Conservation (phyloP, 2,888 invertebrate genomes). For the Cerceris ruficornis region DNA sequence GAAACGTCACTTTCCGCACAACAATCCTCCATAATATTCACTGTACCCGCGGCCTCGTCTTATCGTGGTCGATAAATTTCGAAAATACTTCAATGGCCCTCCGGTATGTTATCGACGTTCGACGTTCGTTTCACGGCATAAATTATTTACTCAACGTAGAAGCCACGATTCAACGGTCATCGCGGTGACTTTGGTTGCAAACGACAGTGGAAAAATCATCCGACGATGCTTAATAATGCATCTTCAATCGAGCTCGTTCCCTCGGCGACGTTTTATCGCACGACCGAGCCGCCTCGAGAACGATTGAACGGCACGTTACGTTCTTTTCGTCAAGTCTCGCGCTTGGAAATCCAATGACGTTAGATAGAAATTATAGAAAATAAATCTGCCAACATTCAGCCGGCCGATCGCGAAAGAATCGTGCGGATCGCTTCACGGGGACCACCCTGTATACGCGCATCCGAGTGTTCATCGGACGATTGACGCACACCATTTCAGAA, state of each 20-base stretch:
- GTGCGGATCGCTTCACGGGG: background rate
- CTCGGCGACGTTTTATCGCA: too few species aligned
- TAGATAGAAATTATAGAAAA: background rate
- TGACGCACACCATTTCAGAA: constrained; percentile 68
- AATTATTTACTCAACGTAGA: background rate
- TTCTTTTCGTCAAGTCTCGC: background rate
- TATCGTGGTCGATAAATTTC: background rate
- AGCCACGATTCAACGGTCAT: background rate
- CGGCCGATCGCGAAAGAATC: background rate
- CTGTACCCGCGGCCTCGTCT: background rate
- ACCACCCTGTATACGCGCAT: constrained; percentile 31
- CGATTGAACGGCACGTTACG: too few species aligned
- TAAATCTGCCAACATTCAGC: background rate
- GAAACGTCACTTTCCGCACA: too few species aligned
- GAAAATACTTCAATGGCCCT: background rate
- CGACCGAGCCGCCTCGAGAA: too few species aligned
- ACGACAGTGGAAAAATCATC: too few species aligned
- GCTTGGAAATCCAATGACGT: background rate
- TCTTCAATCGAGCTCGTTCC: background rate
- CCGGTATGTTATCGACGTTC: background rate
- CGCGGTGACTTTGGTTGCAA: background rate
- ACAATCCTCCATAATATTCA: too few species aligned
- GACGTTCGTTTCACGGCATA: background rate
- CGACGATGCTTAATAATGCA: background rate
- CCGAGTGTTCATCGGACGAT: constrained; percentile 30